These are phyloP conservation scores for Rousettus leschenaultii DNA, from an alignment of 2,113 vertebrate genomes.

Conservation along the genomic window DNA sequence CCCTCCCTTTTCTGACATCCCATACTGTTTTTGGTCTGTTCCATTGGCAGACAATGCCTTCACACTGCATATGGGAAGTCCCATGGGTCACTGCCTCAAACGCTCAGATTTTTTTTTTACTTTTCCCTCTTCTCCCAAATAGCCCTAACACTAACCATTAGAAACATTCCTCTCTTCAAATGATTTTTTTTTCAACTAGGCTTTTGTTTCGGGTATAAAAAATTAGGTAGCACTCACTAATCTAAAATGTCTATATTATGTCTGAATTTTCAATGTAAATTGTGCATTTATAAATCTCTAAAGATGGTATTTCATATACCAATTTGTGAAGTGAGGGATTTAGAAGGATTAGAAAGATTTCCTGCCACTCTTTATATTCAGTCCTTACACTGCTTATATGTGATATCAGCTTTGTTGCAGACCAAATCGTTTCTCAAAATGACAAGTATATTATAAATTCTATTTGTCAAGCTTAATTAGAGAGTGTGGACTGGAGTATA, in stretches of 20 bases:
- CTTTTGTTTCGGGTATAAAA: not conserved
- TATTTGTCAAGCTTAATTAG: conserved; percentile 45
- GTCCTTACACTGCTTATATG: conserved; percentile 17
- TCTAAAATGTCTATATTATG: not conserved
- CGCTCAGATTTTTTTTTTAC: not conserved
- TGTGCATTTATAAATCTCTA: not conserved
- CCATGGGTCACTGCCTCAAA: not conserved
- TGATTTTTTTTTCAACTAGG: not conserved
- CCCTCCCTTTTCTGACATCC: not conserved
- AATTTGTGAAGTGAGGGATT: not conserved
- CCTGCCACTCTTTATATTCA: conserved; percentile 25
- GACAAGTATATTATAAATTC: conserved; percentile 49
- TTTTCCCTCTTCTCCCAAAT: not conserved
- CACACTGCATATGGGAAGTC: not conserved
- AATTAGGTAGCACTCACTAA: not conserved
- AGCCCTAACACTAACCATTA: not conserved
- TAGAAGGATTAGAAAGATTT: not conserved
- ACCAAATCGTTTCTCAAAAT: conserved; percentile 49
- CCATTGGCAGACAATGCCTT: not conserved
- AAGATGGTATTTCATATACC: conserved; percentile 4
- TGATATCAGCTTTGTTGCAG: conserved; percentile 12
- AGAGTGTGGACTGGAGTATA: not conserved
- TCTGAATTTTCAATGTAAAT: not conserved
- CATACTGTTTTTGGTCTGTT: not conserved
- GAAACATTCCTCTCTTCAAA: not conserved